Conservation (phyloP, 1,140 invertebrate genomes). For the Caenorhabditis briggsae region DNA sequence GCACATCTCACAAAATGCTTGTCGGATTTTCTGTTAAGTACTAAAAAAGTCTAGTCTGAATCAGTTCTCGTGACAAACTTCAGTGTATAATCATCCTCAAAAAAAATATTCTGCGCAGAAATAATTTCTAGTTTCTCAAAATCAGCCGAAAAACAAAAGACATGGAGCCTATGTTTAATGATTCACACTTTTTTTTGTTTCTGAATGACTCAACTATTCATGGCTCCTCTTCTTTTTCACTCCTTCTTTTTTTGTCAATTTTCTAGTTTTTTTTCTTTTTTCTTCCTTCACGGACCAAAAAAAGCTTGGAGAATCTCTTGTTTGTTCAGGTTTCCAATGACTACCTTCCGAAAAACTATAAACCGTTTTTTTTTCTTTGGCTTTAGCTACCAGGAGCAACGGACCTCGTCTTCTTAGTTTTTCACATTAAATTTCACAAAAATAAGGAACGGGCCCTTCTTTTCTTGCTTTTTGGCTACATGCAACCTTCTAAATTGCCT, state of each 20-base stretch:
- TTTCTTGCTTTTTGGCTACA: neutral
- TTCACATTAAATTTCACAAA: conserved; percentile 36
- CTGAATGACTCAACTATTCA: conserved; percentile 37
- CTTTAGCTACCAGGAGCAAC: too few species aligned
- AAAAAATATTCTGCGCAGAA: neutral
- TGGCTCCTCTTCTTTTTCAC: neutral
- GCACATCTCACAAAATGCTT: too few species aligned
- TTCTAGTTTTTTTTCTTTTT: neutral
- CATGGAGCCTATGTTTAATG: neutral
- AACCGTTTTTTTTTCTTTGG: too few species aligned
- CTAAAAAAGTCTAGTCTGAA: too few species aligned
- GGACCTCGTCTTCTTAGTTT: neutral
- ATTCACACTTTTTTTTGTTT: conserved; percentile 28
- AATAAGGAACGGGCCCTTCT: neutral
- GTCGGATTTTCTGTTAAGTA: too few species aligned
- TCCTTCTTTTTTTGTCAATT: neutral
- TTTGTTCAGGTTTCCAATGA: neutral
- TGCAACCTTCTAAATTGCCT: conserved; percentile 5
- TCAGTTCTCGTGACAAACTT: too few species aligned
- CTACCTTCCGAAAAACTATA: neutral
- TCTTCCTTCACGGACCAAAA: neutral
- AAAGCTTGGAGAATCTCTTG: neutral
- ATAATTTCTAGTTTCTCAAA: conserved; percentile 1
- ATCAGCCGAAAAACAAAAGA: too few species aligned
- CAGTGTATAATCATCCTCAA: neutral